Evolutionary conservation across 2,113 vertebrate genomes (phyloP), one percentile per base, ranked within the genome.

Genomic region (Empidonax alnorum): DNA sequence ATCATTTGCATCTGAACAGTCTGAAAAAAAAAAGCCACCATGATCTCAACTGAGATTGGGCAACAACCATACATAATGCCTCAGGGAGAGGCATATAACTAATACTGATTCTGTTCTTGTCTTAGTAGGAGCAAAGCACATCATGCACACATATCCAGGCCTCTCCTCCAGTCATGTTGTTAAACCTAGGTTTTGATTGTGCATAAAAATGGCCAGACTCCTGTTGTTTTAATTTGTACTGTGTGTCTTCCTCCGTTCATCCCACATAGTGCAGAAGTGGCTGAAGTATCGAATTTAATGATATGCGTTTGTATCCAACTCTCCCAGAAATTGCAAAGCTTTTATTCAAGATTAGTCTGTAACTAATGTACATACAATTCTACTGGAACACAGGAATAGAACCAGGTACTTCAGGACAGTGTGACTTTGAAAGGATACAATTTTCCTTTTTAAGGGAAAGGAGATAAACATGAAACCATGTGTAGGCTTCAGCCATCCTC

Each of bases 401-500:
- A 17, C 4, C 59, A 53, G 17, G 6, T 24, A 44, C 7, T 65
- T 12, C 23, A 59, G 52, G 88, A 37, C 0, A 3, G 9, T 30
- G 14, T n/a, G 49, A 15, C 17, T 93, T 56, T 66, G 37, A 71
- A 81, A 91, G 13, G 20, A 25, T 33, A 28, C 6, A 31, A 8
- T 30, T 41, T 5, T 18, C 0, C 22, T 62, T 77, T 65, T 18
- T 69, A 59, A 66, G 39, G 14, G 46, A 67, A 71, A 63, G 30
- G 0, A 67, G 4, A 47, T 28, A 14, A 72, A 25, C 2, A 1
- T 20, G 37, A 78, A 81, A 42, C 8, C 2, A 1, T 23, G 11
- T 4, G 3, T 17, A 58, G 25, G 16, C 14, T 73, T 73, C 59
- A 66, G 10, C 3, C 18, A 71, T n/a, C 13, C 6, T 71, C 8